Base-by-base conservation (phyloP, 2,888 invertebrate genomes). In the Strigamia transsilvanica region DNA sequence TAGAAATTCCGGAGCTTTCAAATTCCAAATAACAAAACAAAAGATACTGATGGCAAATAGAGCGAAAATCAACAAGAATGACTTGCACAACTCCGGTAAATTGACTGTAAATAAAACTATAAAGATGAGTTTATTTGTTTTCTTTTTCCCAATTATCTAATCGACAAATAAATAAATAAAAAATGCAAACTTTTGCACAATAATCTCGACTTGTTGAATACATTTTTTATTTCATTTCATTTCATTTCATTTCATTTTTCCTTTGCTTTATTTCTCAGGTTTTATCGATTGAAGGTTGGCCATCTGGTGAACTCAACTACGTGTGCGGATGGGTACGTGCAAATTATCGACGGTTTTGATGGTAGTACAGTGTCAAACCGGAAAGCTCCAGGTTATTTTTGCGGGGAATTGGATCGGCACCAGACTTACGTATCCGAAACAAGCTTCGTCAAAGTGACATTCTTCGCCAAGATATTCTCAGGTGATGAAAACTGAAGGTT, bases 381-480 rank as follows among this genome's bases (percentile, higher is more conserved):
- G 46, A 93, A 94, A 86, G 94, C 95, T 86, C 94, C 95, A 0
- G 96, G 96, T 3, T 92, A 94, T 86, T 97, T 96, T 89, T 97
- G 97, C 87, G 97, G 96, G 0, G 96, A 97, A 88, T 95, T 94
- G 80, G 96, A 97, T 87, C 96, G 96, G 86, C 95, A 96, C 0
- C 95, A 96, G 89, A 96, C 95, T 38, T 96, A 96, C 90, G 96
- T 96, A 88, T 96, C 96, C 81, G 96, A 97, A 89, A 97, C 96
- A 82, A 95, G 94, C 88, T 95, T 95, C 89, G 95, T 97, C 83
- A 94, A 95, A 88, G 93, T 97, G 84, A 91, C 96, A 84, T 96
- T 96, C 89, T 95, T 95, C 87, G 94, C 94, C 66, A 96, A 96
- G 88, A 96, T 96, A 90, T 96, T 96, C 89, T 96, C 96, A 61